Evolutionary conservation across 2,113 vertebrate genomes (phyloP).

Genomic region (Catharus fuscescens): DNA sequence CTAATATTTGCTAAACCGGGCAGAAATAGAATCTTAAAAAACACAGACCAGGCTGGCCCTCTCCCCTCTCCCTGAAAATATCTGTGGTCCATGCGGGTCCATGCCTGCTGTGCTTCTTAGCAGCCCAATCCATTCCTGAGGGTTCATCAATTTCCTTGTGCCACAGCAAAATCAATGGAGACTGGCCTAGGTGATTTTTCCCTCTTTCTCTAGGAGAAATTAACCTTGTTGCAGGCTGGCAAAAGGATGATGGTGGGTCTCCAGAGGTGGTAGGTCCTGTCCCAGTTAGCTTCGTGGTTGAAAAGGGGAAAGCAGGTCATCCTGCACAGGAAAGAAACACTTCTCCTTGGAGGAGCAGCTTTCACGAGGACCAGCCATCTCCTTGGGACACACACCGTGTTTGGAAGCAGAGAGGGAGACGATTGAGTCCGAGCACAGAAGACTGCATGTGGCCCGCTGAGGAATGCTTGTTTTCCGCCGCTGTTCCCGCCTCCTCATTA

Average conservation of each 20-base stretch:
- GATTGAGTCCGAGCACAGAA: not conserved
- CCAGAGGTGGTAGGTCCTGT: not conserved
- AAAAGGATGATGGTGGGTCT: not conserved
- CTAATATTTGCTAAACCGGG: not conserved
- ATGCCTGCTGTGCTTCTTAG: not conserved
- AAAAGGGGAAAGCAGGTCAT: not conserved
- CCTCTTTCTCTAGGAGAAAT: not conserved
- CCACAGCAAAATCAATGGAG: not conserved
- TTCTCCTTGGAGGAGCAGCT: not conserved
- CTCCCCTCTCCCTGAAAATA: not conserved
- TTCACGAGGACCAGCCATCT: not conserved
- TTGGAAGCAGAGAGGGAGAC: not conserved
- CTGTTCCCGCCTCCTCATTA: not conserved
- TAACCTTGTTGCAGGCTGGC: not conserved
- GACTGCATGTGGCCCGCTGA: fast-evolving
- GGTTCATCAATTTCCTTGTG: not conserved
- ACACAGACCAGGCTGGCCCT: fast-evolving
- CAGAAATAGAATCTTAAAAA: not conserved
- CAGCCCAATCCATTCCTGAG: not conserved
- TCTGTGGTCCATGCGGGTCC: not conserved
- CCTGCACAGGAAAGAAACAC: not conserved
- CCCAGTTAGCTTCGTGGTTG: not conserved
- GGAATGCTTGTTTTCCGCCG: not conserved
- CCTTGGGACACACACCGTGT: fast-evolving
- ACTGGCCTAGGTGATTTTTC: not conserved